Conservation (phyloP, 2,797 vertebrate species). For the Fistularia commersonii region DNA sequence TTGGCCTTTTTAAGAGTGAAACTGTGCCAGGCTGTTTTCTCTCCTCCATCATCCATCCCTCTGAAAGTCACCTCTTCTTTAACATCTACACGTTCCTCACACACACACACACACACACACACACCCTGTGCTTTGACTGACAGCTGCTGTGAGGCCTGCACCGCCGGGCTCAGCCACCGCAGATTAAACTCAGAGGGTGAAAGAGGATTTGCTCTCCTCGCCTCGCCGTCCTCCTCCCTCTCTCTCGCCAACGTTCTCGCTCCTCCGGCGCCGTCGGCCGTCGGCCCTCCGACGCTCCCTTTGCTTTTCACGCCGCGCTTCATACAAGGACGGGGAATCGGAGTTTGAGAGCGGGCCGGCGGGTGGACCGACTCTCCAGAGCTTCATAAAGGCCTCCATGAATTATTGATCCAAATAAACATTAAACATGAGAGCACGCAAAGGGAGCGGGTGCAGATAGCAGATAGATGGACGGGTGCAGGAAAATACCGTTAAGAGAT, state of each 20-base stretch:
- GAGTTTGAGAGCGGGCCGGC: too few species aligned
- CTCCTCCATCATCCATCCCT: too few species aligned
- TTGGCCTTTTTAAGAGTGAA: too few species aligned
- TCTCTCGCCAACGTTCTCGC: too few species aligned
- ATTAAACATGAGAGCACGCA: conserved; percentile 39
- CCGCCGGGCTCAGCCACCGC: conserved; percentile 47
- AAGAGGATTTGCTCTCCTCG: conserved; percentile 71
- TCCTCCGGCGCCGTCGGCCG: too few species aligned
- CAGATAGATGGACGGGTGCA: too few species aligned
- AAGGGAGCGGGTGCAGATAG: conserved; percentile 10
- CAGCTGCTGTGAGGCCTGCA: conserved; percentile 52
- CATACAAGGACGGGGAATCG: too few species aligned
- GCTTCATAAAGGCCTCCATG: conserved; percentile 32
- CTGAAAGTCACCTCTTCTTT: conserved; percentile 21
- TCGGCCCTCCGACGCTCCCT: conserved; percentile 16
- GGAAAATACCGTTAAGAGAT: too few species aligned
- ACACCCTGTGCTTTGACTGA: conserved; percentile 51
- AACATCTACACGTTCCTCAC: conserved; percentile 39
- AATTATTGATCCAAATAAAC: conserved; percentile 56
- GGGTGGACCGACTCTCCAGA: background rate
- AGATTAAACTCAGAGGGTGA: conserved; percentile 70
- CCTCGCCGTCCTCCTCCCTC: conserved; percentile 28
- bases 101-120: conserved; percentile 17
- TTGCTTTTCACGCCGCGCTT: conserved; percentile 16
- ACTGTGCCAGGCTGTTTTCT: too few species aligned